Evolutionary conservation across 1,140 invertebrate genomes (phyloP).

Genomic region (Rhizoglyphus robini): DNA sequence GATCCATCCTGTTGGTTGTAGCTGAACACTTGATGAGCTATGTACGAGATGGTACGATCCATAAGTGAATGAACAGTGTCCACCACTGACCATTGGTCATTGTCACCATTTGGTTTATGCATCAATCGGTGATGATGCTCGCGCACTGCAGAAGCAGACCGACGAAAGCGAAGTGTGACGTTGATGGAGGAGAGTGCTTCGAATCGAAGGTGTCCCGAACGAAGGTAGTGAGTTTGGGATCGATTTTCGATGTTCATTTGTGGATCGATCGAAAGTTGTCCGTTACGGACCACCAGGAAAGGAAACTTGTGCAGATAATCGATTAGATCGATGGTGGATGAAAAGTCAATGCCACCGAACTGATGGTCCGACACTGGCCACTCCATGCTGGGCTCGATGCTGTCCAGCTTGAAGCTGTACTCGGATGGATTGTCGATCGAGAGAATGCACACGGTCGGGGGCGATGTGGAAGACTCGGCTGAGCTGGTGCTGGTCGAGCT

Average conservation of each 20-base stretch:
- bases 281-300: conserved; percentile 12
- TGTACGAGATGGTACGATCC: background rate
- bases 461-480: background rate
- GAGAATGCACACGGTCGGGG: conserved; percentile 2
- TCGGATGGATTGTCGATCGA: conserved; percentile 1
- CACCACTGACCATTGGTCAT: background rate
- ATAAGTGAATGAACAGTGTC: background rate
- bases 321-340: background rate
- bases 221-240: conserved; percentile 13
- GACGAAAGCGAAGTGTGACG: background rate
- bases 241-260: conserved; percentile 11
- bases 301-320: conserved; percentile 7
- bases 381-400: conserved; percentile 4
- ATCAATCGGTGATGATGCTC: background rate
- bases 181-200: conserved; percentile 7
- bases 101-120: background rate
- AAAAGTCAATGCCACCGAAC: background rate
- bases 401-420: background rate
- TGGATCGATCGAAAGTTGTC: conserved; percentile 12
- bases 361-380: background rate
- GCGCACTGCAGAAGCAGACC: background rate
- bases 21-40: background rate
- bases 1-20: background rate
- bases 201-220: background rate
- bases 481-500: background rate